These are phyloP conservation scores for Xestobium rufovillosum DNA, from an alignment of 2,888 invertebrate species.

Conservation along the genomic window DNA sequence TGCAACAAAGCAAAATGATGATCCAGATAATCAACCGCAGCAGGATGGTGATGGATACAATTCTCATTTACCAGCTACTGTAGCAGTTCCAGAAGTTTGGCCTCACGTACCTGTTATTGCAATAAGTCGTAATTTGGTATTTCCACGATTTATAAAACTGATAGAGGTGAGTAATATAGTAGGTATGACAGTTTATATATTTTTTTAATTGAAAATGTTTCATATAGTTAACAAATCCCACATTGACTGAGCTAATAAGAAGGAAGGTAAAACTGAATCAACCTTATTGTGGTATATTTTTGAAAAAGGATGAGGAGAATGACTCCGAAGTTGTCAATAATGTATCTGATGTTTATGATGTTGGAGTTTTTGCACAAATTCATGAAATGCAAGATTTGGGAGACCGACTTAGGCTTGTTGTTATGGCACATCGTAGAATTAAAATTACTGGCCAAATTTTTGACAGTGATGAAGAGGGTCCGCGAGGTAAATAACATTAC, in stretches of 20 bases:
- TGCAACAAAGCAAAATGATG: too few species aligned
- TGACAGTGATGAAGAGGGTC: conserved; percentile 58
- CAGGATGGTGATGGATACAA: too few species aligned
- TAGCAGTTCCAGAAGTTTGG: conserved; percentile 93
- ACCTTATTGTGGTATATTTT: conserved; percentile 94
- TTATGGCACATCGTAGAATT: conserved; percentile 89
- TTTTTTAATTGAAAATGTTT: conserved; percentile 1
- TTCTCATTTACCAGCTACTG: conserved; percentile 75
- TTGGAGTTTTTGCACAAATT: conserved; percentile 97
- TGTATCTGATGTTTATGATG: conserved; percentile 76
- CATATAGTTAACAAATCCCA: conserved; percentile 72
- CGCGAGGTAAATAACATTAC: conserved; percentile 31
- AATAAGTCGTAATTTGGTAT: conserved; percentile 89
- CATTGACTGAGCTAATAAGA: conserved; percentile 80
- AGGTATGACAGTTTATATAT: not conserved
- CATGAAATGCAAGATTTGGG: conserved; percentile 96
- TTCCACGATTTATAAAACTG: conserved; percentile 96
- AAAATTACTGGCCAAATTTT: conserved; percentile 71
- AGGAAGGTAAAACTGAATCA: conserved; percentile 92
- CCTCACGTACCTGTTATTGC: conserved; percentile 94
- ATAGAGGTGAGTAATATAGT: conserved; percentile 66
- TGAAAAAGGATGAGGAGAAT: conserved; percentile 86
- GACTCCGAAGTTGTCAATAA: conserved; percentile 78
- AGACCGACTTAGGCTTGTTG: conserved; percentile 80
- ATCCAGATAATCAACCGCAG: too few species aligned